Evolutionary conservation across 1,140 invertebrate genomes (phyloP).

Genomic region (Drosophila sucinea): DNA sequence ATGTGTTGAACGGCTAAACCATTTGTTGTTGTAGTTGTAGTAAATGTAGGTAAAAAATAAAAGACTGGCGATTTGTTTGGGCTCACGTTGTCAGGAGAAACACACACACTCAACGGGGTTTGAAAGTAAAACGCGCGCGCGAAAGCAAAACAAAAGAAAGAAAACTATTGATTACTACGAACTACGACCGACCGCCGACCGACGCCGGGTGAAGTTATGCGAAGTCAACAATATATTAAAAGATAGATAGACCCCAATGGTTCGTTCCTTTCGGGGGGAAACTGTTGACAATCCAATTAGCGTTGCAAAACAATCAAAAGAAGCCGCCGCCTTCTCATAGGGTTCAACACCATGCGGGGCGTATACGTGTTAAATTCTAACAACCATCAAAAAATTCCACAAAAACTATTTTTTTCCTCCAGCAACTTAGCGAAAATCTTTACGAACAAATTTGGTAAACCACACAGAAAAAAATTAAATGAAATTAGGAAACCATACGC

Average conservation of each 20-base stretch:
- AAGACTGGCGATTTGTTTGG: slow-evolving; percentile 47
- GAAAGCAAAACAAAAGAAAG: slow-evolving; percentile 61
- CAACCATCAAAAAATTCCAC: neutral
- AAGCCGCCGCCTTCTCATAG: slow-evolving; percentile 40
- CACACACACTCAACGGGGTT: slow-evolving; percentile 19
- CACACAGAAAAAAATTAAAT: slow-evolving; percentile 18
- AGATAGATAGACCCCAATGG: neutral
- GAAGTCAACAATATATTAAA: slow-evolving; percentile 53
- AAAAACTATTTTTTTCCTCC: neutral
- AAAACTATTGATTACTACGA: slow-evolving; percentile 69
- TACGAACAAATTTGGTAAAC: neutral
- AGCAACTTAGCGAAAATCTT: neutral
- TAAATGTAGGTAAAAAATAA: slow-evolving; percentile 22
- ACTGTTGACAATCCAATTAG: slow-evolving; percentile 76
- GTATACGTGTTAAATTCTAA: slow-evolving; percentile 26
- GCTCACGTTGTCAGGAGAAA: slow-evolving; percentile 75
- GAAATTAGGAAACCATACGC: slow-evolving; percentile 29
- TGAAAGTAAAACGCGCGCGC: slow-evolving; percentile 67
- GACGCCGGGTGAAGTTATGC: slow-evolving; percentile 64
- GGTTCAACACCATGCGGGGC: slow-evolving; percentile 16
- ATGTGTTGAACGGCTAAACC: slow-evolving; percentile 27
- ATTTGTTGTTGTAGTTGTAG: slow-evolving; percentile 41
- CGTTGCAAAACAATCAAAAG: slow-evolving; percentile 30
- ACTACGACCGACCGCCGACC: slow-evolving; percentile 3
- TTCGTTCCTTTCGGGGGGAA: neutral